These are phyloP conservation scores for Amphilophus citrinellus DNA, from an alignment of 2,113 vertebrate species.

Conservation along the genomic window DNA sequence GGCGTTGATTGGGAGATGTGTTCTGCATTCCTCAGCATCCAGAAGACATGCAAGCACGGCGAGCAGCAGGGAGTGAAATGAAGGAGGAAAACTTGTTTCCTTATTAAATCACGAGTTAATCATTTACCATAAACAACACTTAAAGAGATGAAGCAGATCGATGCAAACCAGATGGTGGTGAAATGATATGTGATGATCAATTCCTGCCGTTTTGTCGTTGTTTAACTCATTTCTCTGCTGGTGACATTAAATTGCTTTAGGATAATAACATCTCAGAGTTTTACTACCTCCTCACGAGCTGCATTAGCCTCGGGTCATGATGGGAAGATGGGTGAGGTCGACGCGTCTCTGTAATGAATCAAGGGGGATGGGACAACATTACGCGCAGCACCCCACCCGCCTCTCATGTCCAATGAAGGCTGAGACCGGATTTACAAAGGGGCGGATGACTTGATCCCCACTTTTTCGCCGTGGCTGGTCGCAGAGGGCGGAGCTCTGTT, in stretches of 20 bases:
- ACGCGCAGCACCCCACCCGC: constrained; percentile 36
- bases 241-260: background rate
- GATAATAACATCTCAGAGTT: background rate
- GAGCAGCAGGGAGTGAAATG: background rate
- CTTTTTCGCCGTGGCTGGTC: constrained; percentile 31
- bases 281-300: constrained; percentile 22
- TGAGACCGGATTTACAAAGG: constrained; percentile 36
- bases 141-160: background rate
- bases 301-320: constrained; percentile 45
- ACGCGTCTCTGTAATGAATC: constrained; percentile 64
- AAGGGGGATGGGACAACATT: constrained; percentile 68
- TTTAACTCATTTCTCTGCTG: background rate
- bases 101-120: constrained; percentile 1
- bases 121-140: background rate
- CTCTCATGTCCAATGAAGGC: constrained; percentile 56
- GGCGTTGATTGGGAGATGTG: background rate
- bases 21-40: constrained; percentile 12
- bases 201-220: background rate
- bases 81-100: background rate
- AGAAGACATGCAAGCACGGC: background rate
- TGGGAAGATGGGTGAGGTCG: constrained; percentile 71
- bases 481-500: constrained; percentile 65
- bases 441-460: constrained; percentile 32
- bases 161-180: background rate
- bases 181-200: background rate